Conservation (phyloP, 1,140 invertebrate genomes). For the Drosophila nigromelanica region DNA sequence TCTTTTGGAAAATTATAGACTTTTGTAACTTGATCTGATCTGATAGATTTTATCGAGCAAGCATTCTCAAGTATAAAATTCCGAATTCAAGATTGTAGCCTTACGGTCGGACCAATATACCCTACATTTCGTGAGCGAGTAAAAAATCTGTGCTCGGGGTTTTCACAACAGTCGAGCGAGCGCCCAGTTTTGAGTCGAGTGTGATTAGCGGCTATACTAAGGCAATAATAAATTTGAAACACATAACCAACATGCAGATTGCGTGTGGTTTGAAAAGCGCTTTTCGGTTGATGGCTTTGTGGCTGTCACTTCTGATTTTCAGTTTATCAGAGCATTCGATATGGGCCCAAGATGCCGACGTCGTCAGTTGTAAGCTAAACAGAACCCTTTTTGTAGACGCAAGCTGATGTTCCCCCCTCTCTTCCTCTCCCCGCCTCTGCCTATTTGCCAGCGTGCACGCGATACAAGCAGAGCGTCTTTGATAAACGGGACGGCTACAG, state of each 20-base stretch:
- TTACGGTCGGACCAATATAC: too few species aligned
- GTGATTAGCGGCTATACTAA: background rate
- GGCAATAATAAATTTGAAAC: background rate
- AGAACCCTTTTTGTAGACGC: background rate
- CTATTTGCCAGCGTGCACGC: conserved; percentile 46
- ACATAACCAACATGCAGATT: conserved; percentile 1
- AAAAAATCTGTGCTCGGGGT: background rate
- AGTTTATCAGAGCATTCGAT: background rate
- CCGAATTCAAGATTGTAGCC: too few species aligned
- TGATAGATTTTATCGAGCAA: too few species aligned
- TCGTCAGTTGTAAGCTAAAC: conserved; percentile 14
- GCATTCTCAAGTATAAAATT: too few species aligned
- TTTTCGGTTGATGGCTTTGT: background rate
- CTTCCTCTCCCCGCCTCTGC: too few species aligned
- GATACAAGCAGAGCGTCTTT: conserved; percentile 54
- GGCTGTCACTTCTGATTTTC: background rate
- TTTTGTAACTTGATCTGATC: too few species aligned
- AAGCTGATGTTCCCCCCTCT: too few species aligned
- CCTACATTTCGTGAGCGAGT: too few species aligned
- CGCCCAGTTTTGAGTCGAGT: background rate
- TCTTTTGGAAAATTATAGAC: too few species aligned
- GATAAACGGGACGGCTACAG: conserved; percentile 54
- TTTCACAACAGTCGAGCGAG: background rate
- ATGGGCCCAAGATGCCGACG: conserved; percentile 16
- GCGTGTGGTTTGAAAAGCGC: background rate